These are phyloP conservation scores for Micrastur ruficollis DNA, from an alignment of 2,797 vertebrate species.

Conservation along the genomic window DNA sequence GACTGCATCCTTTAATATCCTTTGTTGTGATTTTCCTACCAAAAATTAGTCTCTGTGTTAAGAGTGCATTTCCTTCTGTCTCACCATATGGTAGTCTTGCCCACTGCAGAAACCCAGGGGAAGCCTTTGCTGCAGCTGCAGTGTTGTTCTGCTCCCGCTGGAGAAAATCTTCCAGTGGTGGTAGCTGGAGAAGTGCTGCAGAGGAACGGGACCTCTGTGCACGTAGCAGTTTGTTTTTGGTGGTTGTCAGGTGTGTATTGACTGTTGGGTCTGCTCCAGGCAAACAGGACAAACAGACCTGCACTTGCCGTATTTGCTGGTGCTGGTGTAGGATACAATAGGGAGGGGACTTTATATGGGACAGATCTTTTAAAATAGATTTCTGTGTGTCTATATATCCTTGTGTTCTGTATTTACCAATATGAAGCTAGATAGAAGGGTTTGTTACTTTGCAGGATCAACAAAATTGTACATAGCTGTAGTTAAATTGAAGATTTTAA, in stretches of 20 bases:
- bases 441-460: neutral
- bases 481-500: neutral
- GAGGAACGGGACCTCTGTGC: neutral
- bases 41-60: neutral
- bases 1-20: too few relatives aligned
- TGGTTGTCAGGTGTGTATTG: neutral
- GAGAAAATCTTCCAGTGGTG: neutral
- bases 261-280: neutral
- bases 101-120: neutral
- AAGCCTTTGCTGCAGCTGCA: neutral
- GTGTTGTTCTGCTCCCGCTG: accelerated
- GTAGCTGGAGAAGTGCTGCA: neutral
- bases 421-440: neutral
- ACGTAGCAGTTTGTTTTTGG: neutral
- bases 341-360: neutral
- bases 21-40: neutral
- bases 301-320: neutral
- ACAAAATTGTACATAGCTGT: neutral
- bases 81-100: neutral
- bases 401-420: neutral
- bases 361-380: neutral
- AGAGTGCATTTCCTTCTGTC: neutral
- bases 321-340: accelerated
- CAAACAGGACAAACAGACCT: neutral
- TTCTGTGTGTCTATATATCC: neutral